Evolutionary conservation across 2,797 vertebrate species (phyloP).

Genomic region (Clarias pachynema): DNA sequence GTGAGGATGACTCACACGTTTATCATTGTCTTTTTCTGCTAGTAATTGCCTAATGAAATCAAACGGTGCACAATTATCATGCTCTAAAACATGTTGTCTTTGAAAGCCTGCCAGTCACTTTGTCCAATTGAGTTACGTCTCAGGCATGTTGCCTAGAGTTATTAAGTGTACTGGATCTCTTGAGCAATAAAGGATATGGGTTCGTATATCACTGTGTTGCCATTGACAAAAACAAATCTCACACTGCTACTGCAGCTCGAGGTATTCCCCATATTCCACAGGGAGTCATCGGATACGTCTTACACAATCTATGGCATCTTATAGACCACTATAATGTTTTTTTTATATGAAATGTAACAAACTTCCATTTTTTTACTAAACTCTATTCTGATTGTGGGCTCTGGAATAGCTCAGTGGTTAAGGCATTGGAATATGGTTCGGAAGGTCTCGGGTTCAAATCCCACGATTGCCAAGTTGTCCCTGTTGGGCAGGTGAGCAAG

Average conservation of each 20-base stretch:
- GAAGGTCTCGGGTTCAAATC: too few relatives aligned
- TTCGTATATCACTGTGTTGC: background rate
- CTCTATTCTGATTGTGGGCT: too few relatives aligned
- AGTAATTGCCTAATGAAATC: conserved; percentile 62
- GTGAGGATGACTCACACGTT: conserved; percentile 64
- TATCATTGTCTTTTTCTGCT: conserved; percentile 60
- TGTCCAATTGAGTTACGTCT: conserved; percentile 35
- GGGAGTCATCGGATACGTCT: background rate
- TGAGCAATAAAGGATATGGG: background rate
- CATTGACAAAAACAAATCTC: background rate
- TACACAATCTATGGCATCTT: too few relatives aligned
- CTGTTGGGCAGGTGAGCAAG: too few relatives aligned
- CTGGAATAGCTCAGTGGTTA: too few relatives aligned
- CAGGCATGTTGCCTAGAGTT: conserved; percentile 27
- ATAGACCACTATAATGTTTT: too few relatives aligned
- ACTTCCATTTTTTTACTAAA: too few relatives aligned
- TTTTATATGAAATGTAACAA: too few relatives aligned
- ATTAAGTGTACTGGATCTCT: conserved; percentile 15
- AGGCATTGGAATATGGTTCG: too few relatives aligned
- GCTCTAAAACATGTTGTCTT: conserved; percentile 53
- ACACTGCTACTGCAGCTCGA: background rate
- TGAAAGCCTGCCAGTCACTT: conserved; percentile 46
- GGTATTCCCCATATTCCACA: background rate
- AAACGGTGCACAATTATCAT: conserved; percentile 61
- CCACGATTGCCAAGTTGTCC: too few relatives aligned